A percentile compares a stretch with the other conserved stretches of the same genome.
Conservation (phyloP, 1,140 invertebrate species). For the Temnothorax nylanderi region DNA sequence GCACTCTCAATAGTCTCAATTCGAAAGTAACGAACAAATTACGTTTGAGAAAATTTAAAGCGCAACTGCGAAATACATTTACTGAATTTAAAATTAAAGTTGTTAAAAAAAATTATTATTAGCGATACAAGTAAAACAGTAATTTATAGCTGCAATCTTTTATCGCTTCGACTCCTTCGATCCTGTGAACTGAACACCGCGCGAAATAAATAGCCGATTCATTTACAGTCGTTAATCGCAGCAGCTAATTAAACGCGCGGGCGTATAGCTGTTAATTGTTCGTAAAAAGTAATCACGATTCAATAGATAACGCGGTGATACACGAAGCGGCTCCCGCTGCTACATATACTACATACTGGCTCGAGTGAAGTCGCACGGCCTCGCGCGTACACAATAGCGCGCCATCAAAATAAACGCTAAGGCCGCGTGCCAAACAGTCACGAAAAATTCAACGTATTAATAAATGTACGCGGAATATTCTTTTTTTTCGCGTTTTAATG, state of each 20-base stretch:
- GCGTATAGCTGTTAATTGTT: neutral
- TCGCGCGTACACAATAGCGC: neutral
- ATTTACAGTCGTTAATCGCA: conserved; percentile 10
- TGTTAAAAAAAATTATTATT: neutral
- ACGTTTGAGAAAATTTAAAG: neutral
- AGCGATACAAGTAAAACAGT: neutral
- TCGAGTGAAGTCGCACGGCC: neutral
- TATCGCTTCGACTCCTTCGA: neutral
- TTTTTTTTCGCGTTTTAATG: neutral
- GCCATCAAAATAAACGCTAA: neutral
- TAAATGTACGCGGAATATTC: neutral
- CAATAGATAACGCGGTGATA: neutral
- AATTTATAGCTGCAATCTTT: neutral
- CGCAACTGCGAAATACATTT: neutral
- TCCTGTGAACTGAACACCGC: neutral
- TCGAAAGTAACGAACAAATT: neutral
- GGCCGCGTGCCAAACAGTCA: neutral
- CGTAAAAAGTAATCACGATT: conserved; percentile 1
- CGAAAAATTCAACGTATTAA: neutral
- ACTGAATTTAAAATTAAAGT: neutral
- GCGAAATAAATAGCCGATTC: neutral
- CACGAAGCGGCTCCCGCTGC: neutral
- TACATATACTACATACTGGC: neutral
- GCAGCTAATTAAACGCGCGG: neutral
- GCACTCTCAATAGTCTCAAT: neutral